phyloP scores from a whole-genome alignment of 2,113 vertebrate species.

The Tachycineta bicolor region DNA sequence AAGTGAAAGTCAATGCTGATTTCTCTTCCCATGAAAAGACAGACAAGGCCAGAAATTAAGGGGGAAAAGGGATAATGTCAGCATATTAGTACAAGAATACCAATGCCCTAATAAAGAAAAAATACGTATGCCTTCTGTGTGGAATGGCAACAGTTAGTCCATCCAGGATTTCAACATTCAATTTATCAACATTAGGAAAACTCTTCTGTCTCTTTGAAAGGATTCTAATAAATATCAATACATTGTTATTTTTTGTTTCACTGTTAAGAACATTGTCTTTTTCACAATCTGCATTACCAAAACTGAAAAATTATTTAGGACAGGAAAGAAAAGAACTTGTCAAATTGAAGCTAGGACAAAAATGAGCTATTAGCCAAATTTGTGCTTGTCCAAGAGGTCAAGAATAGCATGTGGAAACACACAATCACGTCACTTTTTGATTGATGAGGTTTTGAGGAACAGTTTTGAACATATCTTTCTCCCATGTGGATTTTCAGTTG shows the following conservation, averaged over 20 bases:
- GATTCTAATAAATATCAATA: neutral
- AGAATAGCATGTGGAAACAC: neutral
- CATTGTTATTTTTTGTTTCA: neutral
- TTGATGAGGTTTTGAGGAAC: neutral
- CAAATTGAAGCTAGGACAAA: neutral
- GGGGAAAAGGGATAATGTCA: rapidly evolving
- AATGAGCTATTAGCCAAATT: neutral
- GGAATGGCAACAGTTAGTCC: neutral
- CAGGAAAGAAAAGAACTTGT: neutral
- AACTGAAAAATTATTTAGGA: neutral
- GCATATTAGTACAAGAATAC: neutral
- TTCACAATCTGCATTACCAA: neutral
- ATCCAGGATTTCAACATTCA: neutral
- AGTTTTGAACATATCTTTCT: neutral
- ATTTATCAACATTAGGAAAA: neutral
- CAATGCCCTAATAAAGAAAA: neutral
- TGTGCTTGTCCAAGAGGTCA: neutral
- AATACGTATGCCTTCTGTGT: neutral
- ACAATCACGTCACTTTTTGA: neutral
- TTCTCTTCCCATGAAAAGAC: neutral
- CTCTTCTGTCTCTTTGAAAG: neutral
- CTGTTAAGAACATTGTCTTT: neutral
- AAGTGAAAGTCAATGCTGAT: neutral
- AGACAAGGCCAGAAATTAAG: neutral
- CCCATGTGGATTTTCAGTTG: neutral